These are phyloP conservation scores for Cydia strobilella DNA, from an alignment of 1,140 invertebrate genomes.

Conservation along the genomic window DNA sequence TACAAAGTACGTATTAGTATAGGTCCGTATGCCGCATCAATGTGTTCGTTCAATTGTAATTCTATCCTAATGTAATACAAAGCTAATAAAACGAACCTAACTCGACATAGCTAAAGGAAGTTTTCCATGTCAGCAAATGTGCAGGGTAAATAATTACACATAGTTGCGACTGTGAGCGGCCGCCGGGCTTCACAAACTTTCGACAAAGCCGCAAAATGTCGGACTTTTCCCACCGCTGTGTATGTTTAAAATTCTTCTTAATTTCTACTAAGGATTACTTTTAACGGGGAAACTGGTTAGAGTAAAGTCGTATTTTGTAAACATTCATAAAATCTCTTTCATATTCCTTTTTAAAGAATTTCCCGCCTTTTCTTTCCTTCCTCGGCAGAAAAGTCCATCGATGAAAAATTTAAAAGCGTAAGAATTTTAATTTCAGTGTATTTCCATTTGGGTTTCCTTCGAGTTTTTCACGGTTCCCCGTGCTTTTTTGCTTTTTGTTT, in stretches of 20 bases:
- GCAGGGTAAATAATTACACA: constrained; percentile 25
- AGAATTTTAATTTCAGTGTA: constrained; percentile 30
- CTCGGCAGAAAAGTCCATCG: constrained; percentile 23
- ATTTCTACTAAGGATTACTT: constrained; percentile 28
- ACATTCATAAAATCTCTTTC: constrained; percentile 29
- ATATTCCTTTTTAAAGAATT: constrained; percentile 15
- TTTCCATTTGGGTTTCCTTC: constrained; percentile 23
- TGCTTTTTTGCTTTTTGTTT: constrained; percentile 15
- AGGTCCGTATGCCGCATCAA: no score
- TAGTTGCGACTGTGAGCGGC: background rate
- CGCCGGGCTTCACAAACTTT: constrained; percentile 1
- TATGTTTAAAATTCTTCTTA: constrained; percentile 28
- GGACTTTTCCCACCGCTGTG: background rate
- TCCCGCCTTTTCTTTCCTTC: background rate
- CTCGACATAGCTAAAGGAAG: background rate
- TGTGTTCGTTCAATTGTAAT: no score
- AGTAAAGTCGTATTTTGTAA: constrained; percentile 29
- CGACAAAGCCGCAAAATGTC: constrained; percentile 15
- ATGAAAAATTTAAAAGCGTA: constrained; percentile 28
- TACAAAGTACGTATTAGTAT: no score
- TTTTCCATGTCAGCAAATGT: constrained; percentile 8
- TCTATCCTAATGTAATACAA: background rate
- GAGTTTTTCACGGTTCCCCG: constrained; percentile 15
- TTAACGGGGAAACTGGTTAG: constrained; percentile 29
- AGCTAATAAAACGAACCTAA: background rate